Conservation (phyloP, 1,140 invertebrate species). For the Micrasema longulum region DNA sequence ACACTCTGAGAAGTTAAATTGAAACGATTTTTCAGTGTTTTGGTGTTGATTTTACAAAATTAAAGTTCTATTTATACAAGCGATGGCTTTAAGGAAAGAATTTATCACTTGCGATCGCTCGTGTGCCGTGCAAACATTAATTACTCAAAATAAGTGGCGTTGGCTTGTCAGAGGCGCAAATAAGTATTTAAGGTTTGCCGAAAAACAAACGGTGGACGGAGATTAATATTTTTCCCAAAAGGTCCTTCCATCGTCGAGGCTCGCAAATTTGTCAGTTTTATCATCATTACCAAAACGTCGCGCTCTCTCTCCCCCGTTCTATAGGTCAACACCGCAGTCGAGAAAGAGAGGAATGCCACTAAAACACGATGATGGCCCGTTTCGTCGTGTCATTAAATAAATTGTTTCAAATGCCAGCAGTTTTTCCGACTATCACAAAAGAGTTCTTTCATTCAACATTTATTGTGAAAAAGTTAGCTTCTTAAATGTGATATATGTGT, state of each 20-base stretch:
- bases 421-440: conserved; percentile 32
- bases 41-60: conserved; percentile 31
- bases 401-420: conserved; percentile 51
- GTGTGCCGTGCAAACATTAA: conserved; percentile 50
- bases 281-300: conserved; percentile 48
- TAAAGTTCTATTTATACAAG: conserved; percentile 35
- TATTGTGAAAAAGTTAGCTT: conserved; percentile 22
- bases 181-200: conserved; percentile 54
- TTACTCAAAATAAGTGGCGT: conserved; percentile 55
- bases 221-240: conserved; percentile 52
- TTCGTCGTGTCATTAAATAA: conserved; percentile 51
- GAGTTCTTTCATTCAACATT: conserved; percentile 7
- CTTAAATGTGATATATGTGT: not conserved
- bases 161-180: conserved; percentile 54
- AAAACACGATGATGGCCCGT: conserved; percentile 37
- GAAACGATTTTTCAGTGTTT: conserved; percentile 31
- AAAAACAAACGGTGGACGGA: conserved; percentile 50
- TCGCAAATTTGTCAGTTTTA: conserved; percentile 55
- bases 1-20: conserved; percentile 27
- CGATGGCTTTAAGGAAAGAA: conserved; percentile 35
- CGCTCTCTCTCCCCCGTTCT: conserved; percentile 25
- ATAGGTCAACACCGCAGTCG: not conserved
- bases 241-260: conserved; percentile 36
- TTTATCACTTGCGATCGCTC: conserved; percentile 43
- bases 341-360: conserved; percentile 25